Evolutionary conservation across 2,113 vertebrate species (phyloP).

Genomic region (rat (Rattus norvegicus)): GRCr8 NC_086019.1:209266001-209266500

Average conservation of each 20-base stretch:
- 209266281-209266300: background rate
- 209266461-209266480: background rate
- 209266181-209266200: background rate
- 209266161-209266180: background rate
- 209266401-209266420: background rate
- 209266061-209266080: background rate
- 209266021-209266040: background rate
- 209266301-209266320: background rate
- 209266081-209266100: background rate
- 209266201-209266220: background rate
- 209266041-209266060: rapidly evolving
- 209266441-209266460: background rate
- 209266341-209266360: background rate
- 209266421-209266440: background rate
- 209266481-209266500: background rate
- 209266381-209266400: background rate
- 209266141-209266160: background rate
- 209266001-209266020: background rate
- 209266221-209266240: background rate
- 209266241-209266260: background rate
- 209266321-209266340: background rate
- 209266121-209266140: background rate
- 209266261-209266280: background rate
- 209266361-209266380: background rate
- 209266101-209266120: rapidly evolving